Conservation (phyloP, 2,888 invertebrate species). For the Volucella zonaria region DNA sequence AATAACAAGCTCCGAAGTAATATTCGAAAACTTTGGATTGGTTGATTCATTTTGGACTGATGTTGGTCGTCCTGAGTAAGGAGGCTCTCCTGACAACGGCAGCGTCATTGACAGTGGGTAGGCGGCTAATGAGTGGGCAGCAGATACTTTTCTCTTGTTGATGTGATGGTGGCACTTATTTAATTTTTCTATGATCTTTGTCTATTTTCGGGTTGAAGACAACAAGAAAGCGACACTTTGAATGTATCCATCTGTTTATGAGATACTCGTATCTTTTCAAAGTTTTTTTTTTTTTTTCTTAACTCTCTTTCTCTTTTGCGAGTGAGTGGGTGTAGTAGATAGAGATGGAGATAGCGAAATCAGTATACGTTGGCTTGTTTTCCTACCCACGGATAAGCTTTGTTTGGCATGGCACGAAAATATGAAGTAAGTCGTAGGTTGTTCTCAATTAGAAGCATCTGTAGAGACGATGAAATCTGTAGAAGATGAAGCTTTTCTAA, state of each 20-base stretch:
- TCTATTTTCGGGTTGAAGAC: conserved; percentile 53
- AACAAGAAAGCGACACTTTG: neutral
- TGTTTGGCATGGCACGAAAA: conserved; percentile 24
- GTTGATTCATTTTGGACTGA: conserved; percentile 48
- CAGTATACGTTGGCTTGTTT: conserved; percentile 32
- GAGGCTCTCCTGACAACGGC: too few species aligned
- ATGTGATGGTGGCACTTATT: conserved; percentile 19
- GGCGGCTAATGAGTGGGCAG: conserved; percentile 42
- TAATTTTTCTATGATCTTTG: conserved; percentile 33
- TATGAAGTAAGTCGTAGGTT: conserved; percentile 52
- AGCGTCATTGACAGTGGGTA: too few species aligned
- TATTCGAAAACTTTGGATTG: conserved; percentile 10
- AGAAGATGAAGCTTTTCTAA: conserved; percentile 42
- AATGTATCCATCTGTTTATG: conserved; percentile 47
- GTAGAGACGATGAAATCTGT: conserved; percentile 18
- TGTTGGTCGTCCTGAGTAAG: neutral
- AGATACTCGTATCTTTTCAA: neutral
- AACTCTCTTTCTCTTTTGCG: neutral
- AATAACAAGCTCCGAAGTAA: neutral
- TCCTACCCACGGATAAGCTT: conserved; percentile 61
- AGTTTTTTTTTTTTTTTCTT: neutral
- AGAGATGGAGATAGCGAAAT: conserved; percentile 4
- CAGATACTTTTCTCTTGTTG: conserved; percentile 24
- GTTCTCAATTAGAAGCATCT: conserved; percentile 23
- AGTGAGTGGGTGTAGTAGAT: conserved; percentile 8